Percentiles rank a stretch among this genome's conserved stretches.
Evolutionary conservation across 2,797 vertebrate species (phyloP).

Genomic region (Oryzias sinensis): DNA sequence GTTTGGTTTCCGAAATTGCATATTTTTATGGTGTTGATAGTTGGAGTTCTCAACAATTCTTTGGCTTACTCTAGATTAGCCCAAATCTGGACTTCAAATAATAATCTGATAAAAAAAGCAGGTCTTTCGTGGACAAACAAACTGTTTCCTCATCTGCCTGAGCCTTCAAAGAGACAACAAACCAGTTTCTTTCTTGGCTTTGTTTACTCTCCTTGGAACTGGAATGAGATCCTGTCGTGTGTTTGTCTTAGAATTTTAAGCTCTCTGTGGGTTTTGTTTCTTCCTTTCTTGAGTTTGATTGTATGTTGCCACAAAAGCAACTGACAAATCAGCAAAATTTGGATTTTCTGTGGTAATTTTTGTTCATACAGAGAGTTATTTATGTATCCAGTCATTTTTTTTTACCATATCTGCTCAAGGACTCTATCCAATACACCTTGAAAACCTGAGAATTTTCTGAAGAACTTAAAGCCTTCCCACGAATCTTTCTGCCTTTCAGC

Average conservation of each 20-base stretch:
- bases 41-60: constrained; percentile 10
- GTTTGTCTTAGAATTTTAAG: constrained; percentile 26
- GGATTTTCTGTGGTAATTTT: constrained; percentile 9
- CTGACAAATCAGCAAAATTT: constrained; percentile 3
- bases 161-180: constrained; percentile 50
- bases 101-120: constrained; percentile 51
- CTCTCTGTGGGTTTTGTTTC: constrained; percentile 10
- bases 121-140: constrained; percentile 69
- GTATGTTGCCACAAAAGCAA: constrained; percentile 17
- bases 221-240: constrained; percentile 24
- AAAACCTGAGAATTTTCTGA: no score
- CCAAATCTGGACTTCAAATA: constrained; percentile 31
- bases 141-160: constrained; percentile 61
- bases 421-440: no score
- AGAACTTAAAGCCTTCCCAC: no score
- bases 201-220: constrained; percentile 28
- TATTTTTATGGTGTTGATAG: constrained; percentile 18
- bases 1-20: constrained; percentile 18
- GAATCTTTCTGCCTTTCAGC: no score
- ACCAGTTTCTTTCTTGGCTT: constrained; percentile 31
- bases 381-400: no score
- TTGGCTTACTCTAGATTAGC: constrained; percentile 28
- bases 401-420: no score
- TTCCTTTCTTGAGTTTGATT: constrained; percentile 25
- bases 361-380: not conserved